Conservation (phyloP, 1,140 invertebrate genomes). For the Danaus melanippus region DNA sequence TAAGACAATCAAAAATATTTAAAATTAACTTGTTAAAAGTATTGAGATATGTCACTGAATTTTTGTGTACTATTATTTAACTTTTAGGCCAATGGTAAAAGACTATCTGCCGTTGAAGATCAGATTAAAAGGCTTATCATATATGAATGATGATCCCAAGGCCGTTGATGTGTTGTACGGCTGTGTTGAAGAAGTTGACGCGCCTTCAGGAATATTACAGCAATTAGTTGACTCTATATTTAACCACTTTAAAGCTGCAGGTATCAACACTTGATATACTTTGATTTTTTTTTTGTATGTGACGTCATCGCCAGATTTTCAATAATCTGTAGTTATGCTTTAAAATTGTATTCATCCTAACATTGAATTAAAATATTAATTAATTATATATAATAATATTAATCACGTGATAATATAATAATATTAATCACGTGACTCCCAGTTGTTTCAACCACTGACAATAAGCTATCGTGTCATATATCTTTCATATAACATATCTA, state of each 20-base stretch:
- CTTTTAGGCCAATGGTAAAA: conserved; percentile 40
- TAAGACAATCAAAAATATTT: too few relatives aligned
- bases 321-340: too few relatives aligned
- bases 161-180: conserved; percentile 68
- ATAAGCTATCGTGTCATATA: too few relatives aligned
- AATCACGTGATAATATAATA: too few relatives aligned
- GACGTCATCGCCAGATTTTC: too few relatives aligned
- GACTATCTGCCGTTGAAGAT: conserved; percentile 51
- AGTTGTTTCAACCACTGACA: too few relatives aligned
- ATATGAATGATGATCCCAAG: conserved; percentile 69
- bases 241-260: conserved; percentile 63
- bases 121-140: conserved; percentile 63
- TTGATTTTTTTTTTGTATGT: too few relatives aligned
- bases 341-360: too few relatives aligned
- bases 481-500: neutral
- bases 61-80: too few relatives aligned
- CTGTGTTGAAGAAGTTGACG: conserved; percentile 58
- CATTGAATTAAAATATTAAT: neutral
- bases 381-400: neutral
- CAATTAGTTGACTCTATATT: conserved; percentile 53
- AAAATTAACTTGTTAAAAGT: too few relatives aligned
- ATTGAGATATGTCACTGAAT: too few relatives aligned
- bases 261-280: conserved; percentile 24
- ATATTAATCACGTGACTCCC: too few relatives aligned
- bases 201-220: conserved; percentile 53